Percentiles rank a stretch among this genome's conserved stretches.
Conservation (phyloP, 2,113 vertebrate species). For the Mystacornis crossleyi region DNA sequence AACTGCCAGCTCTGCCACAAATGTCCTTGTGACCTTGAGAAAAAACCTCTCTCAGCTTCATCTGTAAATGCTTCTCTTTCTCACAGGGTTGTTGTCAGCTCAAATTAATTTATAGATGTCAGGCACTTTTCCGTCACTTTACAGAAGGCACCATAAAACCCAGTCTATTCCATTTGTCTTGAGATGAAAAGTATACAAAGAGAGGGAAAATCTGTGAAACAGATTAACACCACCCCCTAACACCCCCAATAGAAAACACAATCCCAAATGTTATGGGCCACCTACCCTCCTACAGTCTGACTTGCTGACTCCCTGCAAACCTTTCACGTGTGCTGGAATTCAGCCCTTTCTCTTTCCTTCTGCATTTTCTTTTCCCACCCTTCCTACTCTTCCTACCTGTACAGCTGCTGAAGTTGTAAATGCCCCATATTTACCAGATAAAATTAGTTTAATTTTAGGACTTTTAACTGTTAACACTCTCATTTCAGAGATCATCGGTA, state of each 20-base stretch:
- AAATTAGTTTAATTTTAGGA: not conserved
- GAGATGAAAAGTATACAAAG: not conserved
- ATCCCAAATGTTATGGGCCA: accelerated
- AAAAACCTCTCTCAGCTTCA: not conserved
- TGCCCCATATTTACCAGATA: not conserved
- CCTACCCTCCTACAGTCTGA: not conserved
- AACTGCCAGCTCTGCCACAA: not conserved
- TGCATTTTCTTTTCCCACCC: not conserved
- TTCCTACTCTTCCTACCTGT: not conserved
- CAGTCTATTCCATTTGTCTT: not conserved
- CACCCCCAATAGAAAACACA: accelerated
- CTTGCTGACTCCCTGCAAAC: not conserved
- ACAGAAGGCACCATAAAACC: not conserved
- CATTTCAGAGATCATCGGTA: not conserved
- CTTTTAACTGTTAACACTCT: not conserved
- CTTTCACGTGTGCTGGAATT: not conserved
- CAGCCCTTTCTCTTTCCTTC: not conserved
- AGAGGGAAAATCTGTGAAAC: not conserved
- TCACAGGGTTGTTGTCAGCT: not conserved
- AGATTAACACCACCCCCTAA: not conserved
- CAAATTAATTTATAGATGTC: not conserved
- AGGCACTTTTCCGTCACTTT: not conserved
- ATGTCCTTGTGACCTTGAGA: not conserved
- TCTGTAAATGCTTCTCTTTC: not conserved
- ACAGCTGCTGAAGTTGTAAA: not conserved